Evolutionary conservation across 2,888 invertebrate genomes (phyloP).

Genomic region (Axea sp.): DNA sequence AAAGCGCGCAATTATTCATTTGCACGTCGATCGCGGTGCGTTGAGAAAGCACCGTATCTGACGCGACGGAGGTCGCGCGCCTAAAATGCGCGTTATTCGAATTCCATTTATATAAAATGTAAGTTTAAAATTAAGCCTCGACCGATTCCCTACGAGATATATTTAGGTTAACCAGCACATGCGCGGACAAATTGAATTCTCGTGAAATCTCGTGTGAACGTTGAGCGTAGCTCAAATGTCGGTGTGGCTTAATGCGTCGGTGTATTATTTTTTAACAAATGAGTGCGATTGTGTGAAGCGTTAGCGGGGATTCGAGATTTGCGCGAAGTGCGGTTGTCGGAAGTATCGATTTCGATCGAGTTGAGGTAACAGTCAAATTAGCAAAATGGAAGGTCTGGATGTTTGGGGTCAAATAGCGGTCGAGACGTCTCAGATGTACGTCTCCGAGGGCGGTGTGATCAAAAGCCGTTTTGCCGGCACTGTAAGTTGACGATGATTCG

Average conservation of each 20-base stretch:
- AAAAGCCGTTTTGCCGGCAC: conserved; percentile 92
- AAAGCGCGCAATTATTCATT: no score
- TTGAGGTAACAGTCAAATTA: background rate
- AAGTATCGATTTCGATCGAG: no score
- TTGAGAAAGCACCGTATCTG: no score
- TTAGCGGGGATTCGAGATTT: no score
- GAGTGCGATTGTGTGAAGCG: no score
- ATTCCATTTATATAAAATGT: conserved; percentile 17
- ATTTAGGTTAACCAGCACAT: conserved; percentile 76
- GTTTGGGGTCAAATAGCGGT: conserved; percentile 94
- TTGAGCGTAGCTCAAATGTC: conserved; percentile 66
- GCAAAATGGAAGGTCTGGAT: conserved; percentile 81
- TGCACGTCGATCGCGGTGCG: no score
- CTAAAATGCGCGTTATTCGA: no score
- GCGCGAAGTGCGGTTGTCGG: no score
- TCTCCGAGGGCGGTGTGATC: conserved; percentile 88
- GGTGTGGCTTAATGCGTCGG: conserved; percentile 58
- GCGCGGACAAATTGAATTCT: conserved; percentile 75
- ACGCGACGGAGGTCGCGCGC: no score
- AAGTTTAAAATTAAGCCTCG: conserved; percentile 72
- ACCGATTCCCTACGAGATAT: conserved; percentile 74
- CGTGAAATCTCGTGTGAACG: conserved; percentile 69
- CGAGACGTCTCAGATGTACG: conserved; percentile 91
- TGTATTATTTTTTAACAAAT: conserved; percentile 20
- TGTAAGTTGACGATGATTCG: conserved; percentile 81